Evolutionary conservation across 2,797 vertebrate species (phyloP).

Genomic region (Centropyge bicolor): DNA sequence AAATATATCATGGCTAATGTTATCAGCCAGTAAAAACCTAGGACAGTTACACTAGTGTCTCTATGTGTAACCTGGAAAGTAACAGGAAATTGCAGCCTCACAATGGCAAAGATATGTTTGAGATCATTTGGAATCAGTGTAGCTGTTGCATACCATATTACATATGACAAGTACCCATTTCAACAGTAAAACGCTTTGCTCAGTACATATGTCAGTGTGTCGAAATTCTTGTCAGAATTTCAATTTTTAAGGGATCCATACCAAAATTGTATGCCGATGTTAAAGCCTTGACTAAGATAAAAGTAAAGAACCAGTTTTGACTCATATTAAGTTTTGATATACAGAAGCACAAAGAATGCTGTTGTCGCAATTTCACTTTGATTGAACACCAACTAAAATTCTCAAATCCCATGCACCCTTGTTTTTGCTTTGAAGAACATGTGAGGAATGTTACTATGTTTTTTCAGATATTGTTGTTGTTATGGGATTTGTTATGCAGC

Average conservation of each 20-base stretch:
- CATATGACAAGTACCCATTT: no score
- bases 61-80: not conserved
- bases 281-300: not conserved
- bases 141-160: no score
- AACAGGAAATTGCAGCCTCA: not conserved
- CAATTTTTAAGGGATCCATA: no score
- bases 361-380: not conserved
- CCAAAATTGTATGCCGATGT: not conserved
- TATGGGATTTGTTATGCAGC: constrained; percentile 10
- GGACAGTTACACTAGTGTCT: not conserved
- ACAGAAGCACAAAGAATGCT: not conserved
- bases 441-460: not conserved
- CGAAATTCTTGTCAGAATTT: no score
- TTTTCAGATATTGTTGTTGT: not conserved
- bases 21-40: not conserved
- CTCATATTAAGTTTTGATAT: not conserved
- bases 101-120: not conserved
- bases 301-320: not conserved
- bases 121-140: no score
- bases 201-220: no score
- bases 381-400: not conserved
- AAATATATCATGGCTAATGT: not conserved
- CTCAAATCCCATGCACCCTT: not conserved
- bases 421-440: no score
- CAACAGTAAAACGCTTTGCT: not conserved